Evolutionary conservation across 2,888 invertebrate genomes (phyloP).

Genomic region (Seira sanloemensis): DNA sequence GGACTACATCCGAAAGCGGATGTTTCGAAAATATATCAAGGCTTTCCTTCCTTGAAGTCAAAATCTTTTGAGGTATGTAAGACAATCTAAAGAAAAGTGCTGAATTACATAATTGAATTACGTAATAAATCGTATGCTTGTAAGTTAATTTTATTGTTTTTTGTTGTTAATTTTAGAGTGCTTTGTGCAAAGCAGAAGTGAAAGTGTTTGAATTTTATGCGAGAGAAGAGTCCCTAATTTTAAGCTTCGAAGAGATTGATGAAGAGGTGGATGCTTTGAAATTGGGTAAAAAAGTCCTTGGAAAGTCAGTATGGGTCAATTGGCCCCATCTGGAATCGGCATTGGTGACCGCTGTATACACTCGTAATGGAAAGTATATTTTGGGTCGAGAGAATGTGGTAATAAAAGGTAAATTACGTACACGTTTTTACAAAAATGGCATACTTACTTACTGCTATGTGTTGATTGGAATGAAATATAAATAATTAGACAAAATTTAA

Average conservation of each 20-base stretch:
- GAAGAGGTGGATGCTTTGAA: constrained; percentile 77
- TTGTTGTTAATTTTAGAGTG: constrained; percentile 78
- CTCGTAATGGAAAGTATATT: constrained; percentile 51
- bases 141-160: too few species aligned
- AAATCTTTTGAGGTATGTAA: constrained; percentile 86
- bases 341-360: constrained; percentile 64
- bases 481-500: not conserved
- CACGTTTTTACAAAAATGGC: not conserved
- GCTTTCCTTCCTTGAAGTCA: constrained; percentile 94
- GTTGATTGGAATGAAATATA: not conserved
- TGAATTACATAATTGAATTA: too few species aligned
- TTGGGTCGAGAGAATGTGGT: constrained; percentile 47
- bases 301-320: constrained; percentile 85
- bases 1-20: constrained; percentile 84
- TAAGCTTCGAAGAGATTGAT: constrained; percentile 77
- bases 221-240: constrained; percentile 88
- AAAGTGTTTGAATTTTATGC: constrained; percentile 93
- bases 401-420: constrained; percentile 44
- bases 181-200: constrained; percentile 83
- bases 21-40: constrained; percentile 86
- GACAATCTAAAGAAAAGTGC: too few species aligned
- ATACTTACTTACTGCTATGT: not conserved
- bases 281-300: constrained; percentile 82
- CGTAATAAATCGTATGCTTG: too few species aligned
- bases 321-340: constrained; percentile 89